phyloP scores from a whole-genome alignment of 2,113 vertebrate species.

The Hepsetus odoe region DNA sequence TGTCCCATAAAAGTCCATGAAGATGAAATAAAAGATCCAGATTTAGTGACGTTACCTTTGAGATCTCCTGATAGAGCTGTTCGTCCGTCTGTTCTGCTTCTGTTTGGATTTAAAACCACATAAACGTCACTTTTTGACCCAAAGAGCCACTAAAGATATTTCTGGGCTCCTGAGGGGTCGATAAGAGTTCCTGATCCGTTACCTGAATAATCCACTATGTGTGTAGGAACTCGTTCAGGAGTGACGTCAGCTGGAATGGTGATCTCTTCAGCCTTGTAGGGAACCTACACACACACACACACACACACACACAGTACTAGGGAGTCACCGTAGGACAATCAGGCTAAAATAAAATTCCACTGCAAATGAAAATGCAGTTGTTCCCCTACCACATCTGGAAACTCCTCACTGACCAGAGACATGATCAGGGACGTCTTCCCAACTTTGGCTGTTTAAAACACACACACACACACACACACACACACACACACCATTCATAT shows the following conservation, averaged over 20 bases:
- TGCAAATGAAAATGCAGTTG: not conserved
- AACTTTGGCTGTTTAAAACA: constrained; percentile 87
- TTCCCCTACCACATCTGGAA: constrained; percentile 89
- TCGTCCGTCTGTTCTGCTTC: constrained; percentile 97
- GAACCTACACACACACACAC: constrained; percentile 78
- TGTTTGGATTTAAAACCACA: constrained; percentile 60
- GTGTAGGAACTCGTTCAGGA: constrained; percentile 94
- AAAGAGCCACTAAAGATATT: not conserved
- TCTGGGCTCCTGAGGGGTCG: not conserved
- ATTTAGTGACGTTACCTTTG: constrained; percentile 79
- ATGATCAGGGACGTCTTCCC: constrained; percentile 98
- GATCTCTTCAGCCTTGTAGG: constrained; percentile 94
- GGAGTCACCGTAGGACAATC: too few species aligned
- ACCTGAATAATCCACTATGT: constrained; percentile 99
- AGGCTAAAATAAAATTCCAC: not conserved
- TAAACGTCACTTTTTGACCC: not conserved
- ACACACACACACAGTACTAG: not conserved
- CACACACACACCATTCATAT: too few species aligned
- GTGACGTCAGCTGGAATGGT: constrained; percentile 98
- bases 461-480: constrained; percentile 14
- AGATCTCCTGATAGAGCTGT: constrained; percentile 94
- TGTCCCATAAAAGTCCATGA: too few species aligned
- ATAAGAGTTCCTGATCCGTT: constrained; percentile 14
- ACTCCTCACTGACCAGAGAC: constrained; percentile 98
- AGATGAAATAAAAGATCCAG: too few species aligned